Base-by-base conservation (phyloP, 2,113 vertebrate genomes). In the Delphinus delphis region DNA sequence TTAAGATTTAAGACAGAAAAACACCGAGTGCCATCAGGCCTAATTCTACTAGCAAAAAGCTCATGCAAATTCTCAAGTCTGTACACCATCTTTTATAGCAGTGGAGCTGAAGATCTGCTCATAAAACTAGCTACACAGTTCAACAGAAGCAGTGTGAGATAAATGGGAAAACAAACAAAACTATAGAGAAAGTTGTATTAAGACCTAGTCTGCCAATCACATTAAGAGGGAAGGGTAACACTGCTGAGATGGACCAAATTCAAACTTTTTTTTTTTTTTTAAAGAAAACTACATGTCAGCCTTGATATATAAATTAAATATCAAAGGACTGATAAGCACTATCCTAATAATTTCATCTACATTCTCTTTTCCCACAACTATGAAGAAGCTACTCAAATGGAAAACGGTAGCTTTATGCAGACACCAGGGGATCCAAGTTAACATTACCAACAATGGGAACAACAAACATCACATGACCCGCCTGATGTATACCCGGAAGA, bases 221-320 rank as follows among this genome's bases (percentile, higher is more conserved):
- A 68, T 13, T 36, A 68, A 76, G 53, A 85, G n/a, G 36, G 38
- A 63, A n/a, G 18, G 87, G 60, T 58, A 13, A 55, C 60, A 47
- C 10, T 83, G 81, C 77, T 74, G 20, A 88, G 20, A 67, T 2
- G 18, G 21, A 73, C 60, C 68, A 50, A 25, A 83, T 77, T 23
- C 9, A 63, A 63, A 55, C 63, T 23, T 38, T 33, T 25, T 55
- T 38, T 55, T 38, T n/a, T 58, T 74, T 53, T 89, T 47, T 36
- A 12, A 74, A 70, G 79, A 62, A 63, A 63, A 79, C 8, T 36
- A 50, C 1, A 2, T 38, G 44, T 25, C 55, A 80, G 26, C 58
- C 71, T 65, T 63, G 26, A 77, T 70, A 89, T 28, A 58, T 86
- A 47, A 80, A 79, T 90, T 88, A 88, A 84, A 88, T 38, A 36